phyloP scores from a whole-genome alignment of 2,888 invertebrate genomes.

The Boloria euphrosyne region DNA sequence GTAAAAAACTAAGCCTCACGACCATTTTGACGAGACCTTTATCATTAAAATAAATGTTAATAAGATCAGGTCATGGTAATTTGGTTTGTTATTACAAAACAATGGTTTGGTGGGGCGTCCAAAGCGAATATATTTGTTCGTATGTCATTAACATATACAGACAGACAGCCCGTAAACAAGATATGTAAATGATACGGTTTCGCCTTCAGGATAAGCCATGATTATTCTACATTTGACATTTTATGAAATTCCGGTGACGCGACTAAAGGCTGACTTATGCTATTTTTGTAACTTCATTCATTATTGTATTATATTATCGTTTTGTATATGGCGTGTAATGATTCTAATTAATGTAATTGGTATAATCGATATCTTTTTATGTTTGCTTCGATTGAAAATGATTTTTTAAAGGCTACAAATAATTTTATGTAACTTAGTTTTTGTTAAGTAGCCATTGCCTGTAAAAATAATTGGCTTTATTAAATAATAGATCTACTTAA shows the following conservation, averaged over 20 bases:
- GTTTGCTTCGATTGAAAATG: too few species aligned
- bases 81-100: constrained; percentile 54
- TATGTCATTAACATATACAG: constrained; percentile 68
- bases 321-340: too few species aligned
- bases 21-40: constrained; percentile 51
- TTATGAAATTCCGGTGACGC: constrained; percentile 39
- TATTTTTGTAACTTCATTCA: constrained; percentile 2
- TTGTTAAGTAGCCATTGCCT: too few species aligned
- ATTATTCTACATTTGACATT: constrained; percentile 50
- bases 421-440: too few species aligned
- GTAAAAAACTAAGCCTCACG: constrained; percentile 53
- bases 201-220: constrained; percentile 48
- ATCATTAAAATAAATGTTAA: not conserved
- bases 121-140: constrained; percentile 67
- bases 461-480: too few species aligned
- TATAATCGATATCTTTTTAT: too few species aligned
- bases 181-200: constrained; percentile 68
- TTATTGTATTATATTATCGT: not conserved
- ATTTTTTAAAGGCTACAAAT: too few species aligned
- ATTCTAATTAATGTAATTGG: too few species aligned
- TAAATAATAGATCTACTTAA: too few species aligned
- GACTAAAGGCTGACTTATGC: constrained; percentile 12
- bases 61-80: constrained; percentile 42
- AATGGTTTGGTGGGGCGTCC: constrained; percentile 56
- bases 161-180: constrained; percentile 69